Conservation (phyloP, 2,797 vertebrate genomes). For the Bucorvus abyssinicus region DNA sequence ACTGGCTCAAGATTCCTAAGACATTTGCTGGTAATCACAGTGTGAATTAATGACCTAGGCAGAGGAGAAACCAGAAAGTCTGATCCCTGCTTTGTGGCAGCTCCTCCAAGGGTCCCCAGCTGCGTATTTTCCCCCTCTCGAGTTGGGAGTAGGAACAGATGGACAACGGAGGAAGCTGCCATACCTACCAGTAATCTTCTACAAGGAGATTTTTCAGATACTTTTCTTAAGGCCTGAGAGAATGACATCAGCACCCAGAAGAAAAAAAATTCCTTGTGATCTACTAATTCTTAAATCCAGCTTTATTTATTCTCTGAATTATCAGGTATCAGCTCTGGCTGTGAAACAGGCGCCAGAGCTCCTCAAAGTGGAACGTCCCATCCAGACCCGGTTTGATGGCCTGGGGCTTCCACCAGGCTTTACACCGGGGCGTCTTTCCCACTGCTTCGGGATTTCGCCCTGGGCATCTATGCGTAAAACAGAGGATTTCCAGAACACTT, state of each 20-base stretch:
- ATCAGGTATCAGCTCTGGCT: neutral
- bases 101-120: neutral
- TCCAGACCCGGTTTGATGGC: neutral
- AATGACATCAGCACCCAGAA: neutral
- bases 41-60: neutral
- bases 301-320: neutral
- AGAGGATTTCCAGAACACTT: neutral
- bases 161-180: neutral
- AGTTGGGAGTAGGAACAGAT: neutral
- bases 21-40: neutral
- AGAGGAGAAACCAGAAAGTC: neutral
- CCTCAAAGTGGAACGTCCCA: neutral
- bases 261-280: neutral
- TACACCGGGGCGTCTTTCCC: too few relatives aligned
- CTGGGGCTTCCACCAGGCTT: neutral
- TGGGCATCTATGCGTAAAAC: neutral
- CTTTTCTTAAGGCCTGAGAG: neutral
- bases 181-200: neutral
- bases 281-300: neutral
- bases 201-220: neutral
- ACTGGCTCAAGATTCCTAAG: neutral
- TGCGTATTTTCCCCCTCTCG: rapidly evolving
- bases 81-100: neutral
- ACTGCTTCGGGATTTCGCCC: neutral
- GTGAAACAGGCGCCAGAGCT: neutral